These are phyloP conservation scores for Parotia lawesii DNA, from an alignment of 2,113 vertebrate genomes.

Conservation along the genomic window DNA sequence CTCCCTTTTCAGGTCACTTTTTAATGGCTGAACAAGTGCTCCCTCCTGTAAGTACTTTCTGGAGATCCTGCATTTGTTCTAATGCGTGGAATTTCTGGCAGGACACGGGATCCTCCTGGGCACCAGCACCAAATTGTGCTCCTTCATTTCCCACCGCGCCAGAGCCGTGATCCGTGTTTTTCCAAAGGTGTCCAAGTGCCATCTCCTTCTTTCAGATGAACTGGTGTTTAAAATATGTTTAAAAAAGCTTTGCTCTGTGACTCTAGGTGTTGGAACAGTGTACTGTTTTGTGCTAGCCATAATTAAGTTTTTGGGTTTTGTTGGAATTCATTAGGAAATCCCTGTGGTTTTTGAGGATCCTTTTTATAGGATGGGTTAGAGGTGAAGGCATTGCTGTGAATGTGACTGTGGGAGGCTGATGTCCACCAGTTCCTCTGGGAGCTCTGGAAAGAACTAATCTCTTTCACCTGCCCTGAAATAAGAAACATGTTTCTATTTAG, in stretches of 20 bases:
- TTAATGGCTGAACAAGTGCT: neutral
- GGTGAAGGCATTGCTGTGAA: rapidly evolving
- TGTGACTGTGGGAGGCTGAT: neutral
- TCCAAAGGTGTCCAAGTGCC: neutral
- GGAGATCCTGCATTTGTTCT: neutral
- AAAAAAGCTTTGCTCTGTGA: neutral
- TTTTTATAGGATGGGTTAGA: neutral
- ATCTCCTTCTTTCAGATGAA: neutral
- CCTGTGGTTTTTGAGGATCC: rapidly evolving
- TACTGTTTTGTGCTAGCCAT: neutral
- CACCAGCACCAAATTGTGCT: neutral
- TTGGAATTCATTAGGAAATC: neutral
- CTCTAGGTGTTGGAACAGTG: neutral
- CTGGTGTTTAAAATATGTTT: neutral
- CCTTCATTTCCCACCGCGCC: neutral
- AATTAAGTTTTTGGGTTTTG: neutral
- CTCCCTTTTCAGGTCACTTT: neutral
- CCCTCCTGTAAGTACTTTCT: neutral
- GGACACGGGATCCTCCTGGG: neutral
- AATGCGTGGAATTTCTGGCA: neutral
- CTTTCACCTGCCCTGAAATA: neutral
- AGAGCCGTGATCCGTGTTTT: neutral
- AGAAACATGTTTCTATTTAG: neutral
- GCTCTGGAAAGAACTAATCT: neutral
- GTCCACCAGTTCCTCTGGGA: neutral